phyloP scores from a whole-genome alignment of 2,888 invertebrate species.

The Rhamphomyia laevipes region DNA sequence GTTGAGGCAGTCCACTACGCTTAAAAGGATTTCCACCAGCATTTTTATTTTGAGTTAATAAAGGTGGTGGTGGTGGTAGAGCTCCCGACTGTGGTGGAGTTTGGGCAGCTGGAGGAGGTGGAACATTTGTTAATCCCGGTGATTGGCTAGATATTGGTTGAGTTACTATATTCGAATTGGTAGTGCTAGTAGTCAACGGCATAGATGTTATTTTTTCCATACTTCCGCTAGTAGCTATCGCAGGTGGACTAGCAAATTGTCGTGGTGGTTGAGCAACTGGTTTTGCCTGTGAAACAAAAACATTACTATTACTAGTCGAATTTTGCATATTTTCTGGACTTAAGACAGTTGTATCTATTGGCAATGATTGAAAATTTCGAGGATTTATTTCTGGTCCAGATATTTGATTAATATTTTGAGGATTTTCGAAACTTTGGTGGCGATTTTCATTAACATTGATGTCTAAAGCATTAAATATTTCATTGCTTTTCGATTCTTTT shows the following conservation, averaged over 20 bases:
- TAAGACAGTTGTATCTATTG: conserved; percentile 1
- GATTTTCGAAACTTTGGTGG: conserved; percentile 2
- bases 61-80: conserved; percentile 12
- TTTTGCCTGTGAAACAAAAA: conserved; percentile 26
- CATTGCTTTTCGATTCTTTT: conserved; percentile 17
- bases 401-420: not conserved
- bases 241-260: conserved; percentile 23
- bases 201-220: too few species aligned
- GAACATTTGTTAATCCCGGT: conserved; percentile 4
- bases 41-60: conserved; percentile 7
- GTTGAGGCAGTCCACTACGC: conserved; percentile 4
- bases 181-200: too few species aligned
- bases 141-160: conserved; percentile 6
- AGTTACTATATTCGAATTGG: too few species aligned
- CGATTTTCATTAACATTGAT: conserved; percentile 11
- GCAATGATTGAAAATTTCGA: not conserved
- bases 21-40: conserved; percentile 14
- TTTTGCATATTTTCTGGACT: conserved; percentile 14
- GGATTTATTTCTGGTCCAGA: not conserved
- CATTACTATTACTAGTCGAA: conserved; percentile 19
- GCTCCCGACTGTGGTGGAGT: conserved; percentile 2
- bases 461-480: conserved; percentile 5
- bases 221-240: too few species aligned
- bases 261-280: conserved; percentile 24
- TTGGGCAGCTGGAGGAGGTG: conserved; percentile 13